Conservation (phyloP, 2,113 vertebrate genomes). For the Pteropus alecto region DNA sequence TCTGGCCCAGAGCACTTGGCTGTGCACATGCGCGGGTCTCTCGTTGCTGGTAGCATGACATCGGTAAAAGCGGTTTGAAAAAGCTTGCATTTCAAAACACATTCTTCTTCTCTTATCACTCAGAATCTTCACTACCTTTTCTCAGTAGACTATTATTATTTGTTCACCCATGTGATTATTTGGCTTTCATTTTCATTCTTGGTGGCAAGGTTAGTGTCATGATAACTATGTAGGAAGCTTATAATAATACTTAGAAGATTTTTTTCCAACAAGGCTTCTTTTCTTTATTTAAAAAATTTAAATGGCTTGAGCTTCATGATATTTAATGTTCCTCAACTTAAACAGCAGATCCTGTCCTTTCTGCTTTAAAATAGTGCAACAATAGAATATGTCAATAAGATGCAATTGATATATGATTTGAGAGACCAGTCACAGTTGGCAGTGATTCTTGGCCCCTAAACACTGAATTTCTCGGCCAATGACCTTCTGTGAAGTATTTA, state of each 20-base stretch:
- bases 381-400: not conserved
- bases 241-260: not conserved
- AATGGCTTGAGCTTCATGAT: not conserved
- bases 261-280: not conserved
- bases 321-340: not conserved
- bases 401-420: not conserved
- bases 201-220: not conserved
- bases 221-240: not conserved
- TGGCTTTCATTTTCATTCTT: conserved; percentile 12
- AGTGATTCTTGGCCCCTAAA: not conserved
- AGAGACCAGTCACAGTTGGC: not conserved
- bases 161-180: not conserved
- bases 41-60: not conserved
- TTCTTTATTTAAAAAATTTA: not conserved
- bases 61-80: not conserved
- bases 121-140: not conserved
- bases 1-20: not conserved
- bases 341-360: not conserved
- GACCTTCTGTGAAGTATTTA: not conserved
- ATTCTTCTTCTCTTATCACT: not conserved
- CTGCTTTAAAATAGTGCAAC: not conserved
- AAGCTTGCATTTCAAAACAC: not conserved
- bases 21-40: not conserved
- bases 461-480: not conserved
- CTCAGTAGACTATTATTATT: not conserved